These are phyloP conservation scores for Leuciscus waleckii DNA, from an alignment of 2,797 vertebrate species.

Conservation along the genomic window DNA sequence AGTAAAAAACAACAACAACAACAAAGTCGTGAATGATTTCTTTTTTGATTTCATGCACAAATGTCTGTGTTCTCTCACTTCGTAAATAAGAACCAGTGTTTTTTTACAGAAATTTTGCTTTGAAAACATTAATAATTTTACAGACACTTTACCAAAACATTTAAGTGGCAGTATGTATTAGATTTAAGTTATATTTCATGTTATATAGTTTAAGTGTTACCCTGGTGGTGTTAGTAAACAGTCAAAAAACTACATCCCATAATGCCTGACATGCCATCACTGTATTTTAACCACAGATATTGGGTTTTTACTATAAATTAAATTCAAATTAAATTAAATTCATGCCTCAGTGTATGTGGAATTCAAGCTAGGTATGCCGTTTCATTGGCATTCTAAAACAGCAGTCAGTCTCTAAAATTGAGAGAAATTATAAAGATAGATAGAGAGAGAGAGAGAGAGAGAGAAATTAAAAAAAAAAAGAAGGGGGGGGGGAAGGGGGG, in stretches of 20 bases:
- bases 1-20: too few species aligned
- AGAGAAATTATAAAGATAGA: slow-evolving; percentile 52
- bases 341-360: background rate
- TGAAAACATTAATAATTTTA: too few species aligned
- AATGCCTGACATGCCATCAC: background rate
- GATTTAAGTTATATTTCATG: background rate
- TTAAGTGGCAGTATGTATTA: background rate
- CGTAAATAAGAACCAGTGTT: too few species aligned
- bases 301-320: slow-evolving; percentile 1
- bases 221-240: background rate
- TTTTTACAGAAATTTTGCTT: background rate
- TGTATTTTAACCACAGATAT: background rate
- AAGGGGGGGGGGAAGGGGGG: slow-evolving; percentile 49
- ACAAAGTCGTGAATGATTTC: too few species aligned
- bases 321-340: too few species aligned
- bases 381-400: slow-evolving; percentile 22
- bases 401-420: background rate
- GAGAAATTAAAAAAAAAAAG: too few species aligned
- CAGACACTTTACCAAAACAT: too few species aligned
- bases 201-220: background rate
- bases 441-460: slow-evolving; percentile 58
- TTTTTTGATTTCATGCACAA: background rate
- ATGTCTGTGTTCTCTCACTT: too few species aligned
- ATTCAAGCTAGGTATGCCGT: background rate
- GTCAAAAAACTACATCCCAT: background rate